A percentile compares a stretch with the other conserved stretches of the same genome.
phyloP scores from a whole-genome alignment of 1,140 invertebrate genomes.

The Lepidurus arcticus region DNA sequence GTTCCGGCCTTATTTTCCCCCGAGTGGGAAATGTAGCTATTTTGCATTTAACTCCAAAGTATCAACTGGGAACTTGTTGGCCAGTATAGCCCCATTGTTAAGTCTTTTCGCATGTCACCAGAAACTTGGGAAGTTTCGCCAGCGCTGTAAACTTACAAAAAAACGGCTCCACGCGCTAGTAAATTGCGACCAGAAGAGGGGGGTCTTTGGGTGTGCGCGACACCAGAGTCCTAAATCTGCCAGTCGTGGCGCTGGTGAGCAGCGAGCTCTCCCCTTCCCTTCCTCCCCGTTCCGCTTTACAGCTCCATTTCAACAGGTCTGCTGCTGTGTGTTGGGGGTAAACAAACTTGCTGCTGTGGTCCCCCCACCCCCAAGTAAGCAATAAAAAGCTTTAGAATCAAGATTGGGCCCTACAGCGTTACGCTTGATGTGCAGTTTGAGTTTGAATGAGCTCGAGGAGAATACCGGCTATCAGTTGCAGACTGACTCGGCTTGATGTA shows the following conservation, averaged over 20 bases:
- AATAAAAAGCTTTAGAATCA: constrained; percentile 20
- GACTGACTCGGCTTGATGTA: constrained; percentile 15
- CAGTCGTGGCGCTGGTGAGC: too few species aligned
- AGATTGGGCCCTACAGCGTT: constrained; percentile 17
- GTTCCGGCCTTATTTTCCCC: background rate
- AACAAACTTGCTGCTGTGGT: background rate
- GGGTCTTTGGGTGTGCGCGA: too few species aligned
- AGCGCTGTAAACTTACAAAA: background rate
- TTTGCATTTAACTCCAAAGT: background rate
- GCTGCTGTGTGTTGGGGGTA: background rate
- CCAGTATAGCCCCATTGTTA: background rate
- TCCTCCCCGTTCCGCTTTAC: background rate
- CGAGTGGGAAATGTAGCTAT: background rate
- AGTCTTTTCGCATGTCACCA: constrained; percentile 4
- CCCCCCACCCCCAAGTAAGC: background rate
- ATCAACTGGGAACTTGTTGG: background rate
- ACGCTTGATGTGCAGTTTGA: constrained; percentile 2
- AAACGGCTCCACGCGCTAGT: too few species aligned
- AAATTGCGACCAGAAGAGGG: too few species aligned
- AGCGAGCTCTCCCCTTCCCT: background rate
- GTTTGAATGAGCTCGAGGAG: constrained; percentile 10
- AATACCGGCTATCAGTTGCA: background rate
- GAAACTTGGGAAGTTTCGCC: background rate
- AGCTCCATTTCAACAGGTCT: constrained; percentile 2
- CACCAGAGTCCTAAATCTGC: too few species aligned